Percentiles rank a stretch among this genome's conserved stretches.
Evolutionary conservation across 2,113 vertebrate species (phyloP).

Genomic region (Thamnaconus septentrionalis): DNA sequence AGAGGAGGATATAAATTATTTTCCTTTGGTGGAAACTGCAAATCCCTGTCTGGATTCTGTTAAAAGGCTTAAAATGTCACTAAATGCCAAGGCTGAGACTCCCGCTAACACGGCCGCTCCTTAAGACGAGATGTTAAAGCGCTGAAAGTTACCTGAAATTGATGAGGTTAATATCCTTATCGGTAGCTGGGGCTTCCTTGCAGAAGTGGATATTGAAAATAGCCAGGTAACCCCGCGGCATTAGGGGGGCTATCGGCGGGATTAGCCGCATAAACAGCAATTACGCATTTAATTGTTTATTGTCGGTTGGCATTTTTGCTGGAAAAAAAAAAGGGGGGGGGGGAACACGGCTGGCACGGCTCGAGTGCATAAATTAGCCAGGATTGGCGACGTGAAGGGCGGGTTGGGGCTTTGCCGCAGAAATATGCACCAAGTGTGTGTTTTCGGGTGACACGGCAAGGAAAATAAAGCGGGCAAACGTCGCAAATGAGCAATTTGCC

Average conservation of each 20-base stretch:
- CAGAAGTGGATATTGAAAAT: constrained; percentile 74
- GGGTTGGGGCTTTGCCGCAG: too few species aligned
- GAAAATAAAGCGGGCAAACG: constrained; percentile 32
- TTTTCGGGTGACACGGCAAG: not conserved
- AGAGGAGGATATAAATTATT: constrained; percentile 79
- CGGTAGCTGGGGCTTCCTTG: constrained; percentile 54
- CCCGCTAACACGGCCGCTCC: constrained; percentile 73
- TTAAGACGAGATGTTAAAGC: constrained; percentile 78
- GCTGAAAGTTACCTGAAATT: constrained; percentile 80
- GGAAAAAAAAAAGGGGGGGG: not conserved
- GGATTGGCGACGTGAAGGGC: not conserved
- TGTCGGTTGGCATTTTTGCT: constrained; percentile 50
- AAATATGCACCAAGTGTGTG: too few species aligned
- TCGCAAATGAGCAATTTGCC: constrained; percentile 63
- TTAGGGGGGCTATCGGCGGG: constrained; percentile 72
- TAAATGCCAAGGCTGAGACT: constrained; percentile 82
- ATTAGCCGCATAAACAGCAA: constrained; percentile 72
- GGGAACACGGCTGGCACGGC: constrained; percentile 9
- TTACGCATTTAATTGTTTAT: constrained; percentile 75
- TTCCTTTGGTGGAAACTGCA: constrained; percentile 76
- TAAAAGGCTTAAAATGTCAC: constrained; percentile 86
- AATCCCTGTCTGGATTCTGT: constrained; percentile 82
- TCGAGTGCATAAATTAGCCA: constrained; percentile 12
- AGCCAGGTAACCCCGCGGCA: constrained; percentile 67
- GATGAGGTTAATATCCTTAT: constrained; percentile 83